A percentile compares a stretch with the other conserved stretches of the same genome.
These are phyloP conservation scores for Ibycter americanus DNA, from an alignment of 2,797 vertebrate genomes.

Conservation along the genomic window DNA sequence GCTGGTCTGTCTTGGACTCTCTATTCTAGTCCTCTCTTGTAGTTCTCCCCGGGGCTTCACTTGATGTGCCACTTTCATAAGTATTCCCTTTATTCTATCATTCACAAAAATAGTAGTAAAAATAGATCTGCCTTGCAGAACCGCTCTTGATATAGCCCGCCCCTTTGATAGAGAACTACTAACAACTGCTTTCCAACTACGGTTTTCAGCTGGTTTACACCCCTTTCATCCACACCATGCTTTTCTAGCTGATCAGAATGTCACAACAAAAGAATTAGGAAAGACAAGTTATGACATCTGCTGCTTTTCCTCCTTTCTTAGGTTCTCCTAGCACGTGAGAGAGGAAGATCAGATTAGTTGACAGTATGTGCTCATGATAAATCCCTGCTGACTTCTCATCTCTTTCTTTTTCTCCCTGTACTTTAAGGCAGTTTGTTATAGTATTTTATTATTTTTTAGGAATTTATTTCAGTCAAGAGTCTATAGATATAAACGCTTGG, in stretches of 20 bases:
- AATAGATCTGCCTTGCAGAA: neutral
- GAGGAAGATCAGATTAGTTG: neutral
- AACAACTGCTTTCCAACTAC: neutral
- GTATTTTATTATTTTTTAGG: neutral
- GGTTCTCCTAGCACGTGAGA: neutral
- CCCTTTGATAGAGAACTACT: neutral
- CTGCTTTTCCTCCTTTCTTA: neutral
- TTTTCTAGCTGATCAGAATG: slow-evolving; percentile 3
- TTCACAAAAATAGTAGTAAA: neutral
- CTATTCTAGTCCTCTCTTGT: neutral
- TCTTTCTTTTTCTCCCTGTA: neutral
- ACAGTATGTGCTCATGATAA: neutral
- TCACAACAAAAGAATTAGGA: slow-evolving; percentile 38
- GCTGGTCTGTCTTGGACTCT: neutral
- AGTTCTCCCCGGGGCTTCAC: neutral
- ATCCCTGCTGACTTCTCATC: neutral
- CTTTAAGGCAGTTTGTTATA: neutral
- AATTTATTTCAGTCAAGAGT: neutral
- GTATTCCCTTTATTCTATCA: neutral
- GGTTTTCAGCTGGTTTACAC: neutral
- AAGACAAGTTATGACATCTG: neutral
- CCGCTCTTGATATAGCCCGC: neutral
- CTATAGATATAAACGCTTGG: neutral
- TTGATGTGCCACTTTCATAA: neutral
- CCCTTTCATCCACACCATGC: neutral